Evolutionary conservation across 2,797 vertebrate species (phyloP), one percentile per base, ranked within the genome.

Genomic region (Trachurus trachurus): DNA sequence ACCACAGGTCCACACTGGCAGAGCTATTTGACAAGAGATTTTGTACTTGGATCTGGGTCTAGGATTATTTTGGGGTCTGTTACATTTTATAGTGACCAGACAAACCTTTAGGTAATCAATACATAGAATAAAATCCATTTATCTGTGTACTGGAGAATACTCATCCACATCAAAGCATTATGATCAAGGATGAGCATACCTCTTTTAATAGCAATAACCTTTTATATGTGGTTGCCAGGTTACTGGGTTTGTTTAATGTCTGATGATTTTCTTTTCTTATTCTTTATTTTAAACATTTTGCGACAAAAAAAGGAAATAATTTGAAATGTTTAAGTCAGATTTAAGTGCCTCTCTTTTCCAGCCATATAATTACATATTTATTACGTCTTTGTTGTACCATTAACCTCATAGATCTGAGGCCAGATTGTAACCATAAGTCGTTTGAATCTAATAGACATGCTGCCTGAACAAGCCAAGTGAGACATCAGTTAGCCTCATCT

Each of bases 401-500:
- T 54, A 65, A 66, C 59, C 47, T 56, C 22, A n/a, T 70, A 59
- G 52, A 63, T 66, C 21, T 50, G 9, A 44, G 16, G 74, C 74
- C 86, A 85, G 60, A 73, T 64, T 81, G 47, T 61, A 19, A 74
- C 64, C 56, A 57, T 78, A 53, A 63, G 34, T 67, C 13, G 42
- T 61, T 61, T 76, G 59, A 74, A 67, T 82, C 53, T 75, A 75
- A 83, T 21, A 9, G 59, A 82, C 66, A 61, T 49, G 50, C 45
- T 76, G 40, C 39, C 49, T 71, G 56, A 74, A 72, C 59, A 74
- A 74, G 71, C 69, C 70, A 80, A 87, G 80, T 69, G 77, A 87
- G 69, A 82, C 67, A 76, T 87, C 71, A 86, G 19, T 82, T 70
- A 56, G 39, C 29, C 29, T 71, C 65, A 54, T 74, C 49, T 76